A percentile compares a stretch with the other conserved stretches of the same genome.
These are phyloP conservation scores for Catotricha subobsoleta DNA, from an alignment of 2,888 invertebrate species.

Conservation along the genomic window DNA sequence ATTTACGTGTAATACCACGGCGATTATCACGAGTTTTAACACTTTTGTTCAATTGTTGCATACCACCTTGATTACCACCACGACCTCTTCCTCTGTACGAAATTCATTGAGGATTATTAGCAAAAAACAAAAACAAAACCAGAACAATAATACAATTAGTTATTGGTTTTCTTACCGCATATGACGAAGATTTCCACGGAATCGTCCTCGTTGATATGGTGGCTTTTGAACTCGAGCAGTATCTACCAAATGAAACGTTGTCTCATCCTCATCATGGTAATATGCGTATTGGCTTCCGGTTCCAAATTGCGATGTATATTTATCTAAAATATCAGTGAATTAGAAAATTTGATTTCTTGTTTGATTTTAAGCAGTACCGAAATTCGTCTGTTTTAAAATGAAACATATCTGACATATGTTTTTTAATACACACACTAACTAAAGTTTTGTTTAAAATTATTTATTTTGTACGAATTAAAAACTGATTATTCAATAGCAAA, in stretches of 20 bases:
- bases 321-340: slow-evolving; percentile 36
- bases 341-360: neutral
- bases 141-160: neutral
- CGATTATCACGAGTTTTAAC: slow-evolving; percentile 61
- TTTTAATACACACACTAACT: too few relatives aligned
- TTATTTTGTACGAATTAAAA: too few relatives aligned
- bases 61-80: slow-evolving; percentile 48
- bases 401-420: too few relatives aligned
- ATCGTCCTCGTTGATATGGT: slow-evolving; percentile 82
- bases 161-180: slow-evolving; percentile 30
- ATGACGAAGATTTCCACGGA: slow-evolving; percentile 62
- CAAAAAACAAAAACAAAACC: neutral
- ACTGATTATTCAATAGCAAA: too few relatives aligned
- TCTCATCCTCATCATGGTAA: slow-evolving; percentile 97
- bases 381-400: too few relatives aligned
- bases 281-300: slow-evolving; percentile 95
- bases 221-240: slow-evolving; percentile 78
- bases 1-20: slow-evolving; percentile 60
- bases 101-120: neutral
- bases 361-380: neutral
- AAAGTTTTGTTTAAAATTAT: too few relatives aligned
- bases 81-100: slow-evolving; percentile 38
- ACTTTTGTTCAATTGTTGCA: slow-evolving; percentile 71
- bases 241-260: slow-evolving; percentile 94
- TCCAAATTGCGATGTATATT: slow-evolving; percentile 83